Conservation (phyloP, 2,888 invertebrate species). For the Hymenopus coronatus region DNA sequence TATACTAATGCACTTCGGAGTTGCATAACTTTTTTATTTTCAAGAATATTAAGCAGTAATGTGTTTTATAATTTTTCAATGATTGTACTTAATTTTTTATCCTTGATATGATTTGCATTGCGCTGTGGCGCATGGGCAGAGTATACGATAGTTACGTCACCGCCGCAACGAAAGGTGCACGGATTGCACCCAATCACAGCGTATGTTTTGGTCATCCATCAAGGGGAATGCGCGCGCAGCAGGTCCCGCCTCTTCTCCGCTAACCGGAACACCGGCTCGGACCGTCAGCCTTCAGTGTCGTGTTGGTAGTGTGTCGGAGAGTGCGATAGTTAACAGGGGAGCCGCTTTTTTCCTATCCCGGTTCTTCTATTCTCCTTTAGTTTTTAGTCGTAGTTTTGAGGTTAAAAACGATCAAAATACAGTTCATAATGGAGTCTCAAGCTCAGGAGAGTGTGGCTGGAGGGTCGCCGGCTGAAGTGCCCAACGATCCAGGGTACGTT, state of each 20-base stretch:
- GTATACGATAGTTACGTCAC: constrained; percentile 37
- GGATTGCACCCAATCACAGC: constrained; percentile 51
- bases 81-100: neutral
- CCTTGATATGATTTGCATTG: neutral
- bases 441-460: constrained; percentile 73
- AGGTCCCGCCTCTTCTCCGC: constrained; percentile 24
- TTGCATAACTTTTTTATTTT: neutral
- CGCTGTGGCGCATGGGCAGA: constrained; percentile 30
- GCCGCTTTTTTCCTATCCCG: constrained; percentile 57
- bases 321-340: constrained; percentile 59
- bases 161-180: constrained; percentile 47
- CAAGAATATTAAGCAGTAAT: neutral
- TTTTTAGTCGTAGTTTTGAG: constrained; percentile 58
- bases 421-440: constrained; percentile 66
- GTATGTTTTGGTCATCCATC: constrained; percentile 46
- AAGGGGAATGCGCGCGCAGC: constrained; percentile 47
- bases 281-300: constrained; percentile 61
- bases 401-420: constrained; percentile 32
- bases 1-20: too few species aligned
- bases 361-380: constrained; percentile 46
- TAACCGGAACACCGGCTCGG: constrained; percentile 33
- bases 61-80: neutral
- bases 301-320: constrained; percentile 67
- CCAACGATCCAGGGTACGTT: constrained; percentile 90
- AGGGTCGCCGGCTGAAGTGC: constrained; percentile 84